Conservation (phyloP, 2,797 vertebrate species). For the Anabas testudineus region DNA sequence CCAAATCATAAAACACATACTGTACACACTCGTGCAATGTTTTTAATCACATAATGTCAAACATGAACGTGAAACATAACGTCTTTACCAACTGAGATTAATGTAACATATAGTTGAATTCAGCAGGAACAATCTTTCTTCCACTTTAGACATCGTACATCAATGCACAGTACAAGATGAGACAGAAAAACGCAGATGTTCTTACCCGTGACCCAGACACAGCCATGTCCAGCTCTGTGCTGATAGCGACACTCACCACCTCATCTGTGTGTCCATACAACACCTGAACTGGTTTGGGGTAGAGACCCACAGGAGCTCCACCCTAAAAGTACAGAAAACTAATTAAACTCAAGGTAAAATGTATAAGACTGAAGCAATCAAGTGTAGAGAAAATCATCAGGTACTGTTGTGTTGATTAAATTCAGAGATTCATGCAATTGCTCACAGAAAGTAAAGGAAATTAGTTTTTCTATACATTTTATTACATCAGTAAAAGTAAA, state of each 20-base stretch:
- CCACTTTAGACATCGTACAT: background rate
- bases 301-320: slow-evolving; percentile 89
- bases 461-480: too few relatives aligned
- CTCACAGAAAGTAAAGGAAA: too few relatives aligned
- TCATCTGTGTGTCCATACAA: slow-evolving; percentile 94
- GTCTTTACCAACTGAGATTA: too few relatives aligned
- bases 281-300: slow-evolving; percentile 93
- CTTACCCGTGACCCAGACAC: slow-evolving; percentile 94
- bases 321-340: slow-evolving; percentile 80
- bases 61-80: background rate
- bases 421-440: too few relatives aligned
- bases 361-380: too few relatives aligned
- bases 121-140: background rate
- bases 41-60: background rate
- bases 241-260: slow-evolving; percentile 92
- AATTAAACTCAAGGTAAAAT: background rate
- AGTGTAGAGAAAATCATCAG: too few relatives aligned
- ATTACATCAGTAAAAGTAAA: too few relatives aligned
- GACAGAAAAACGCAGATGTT: background rate
- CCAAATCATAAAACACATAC: slow-evolving; percentile 11
- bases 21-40: background rate
- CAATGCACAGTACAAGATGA: too few relatives aligned
- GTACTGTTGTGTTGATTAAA: too few relatives aligned
- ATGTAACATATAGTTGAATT: too few relatives aligned
- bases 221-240: slow-evolving; percentile 96